Evolutionary conservation across 2,797 vertebrate species (phyloP).

Genomic region (Myotis findleyi): DNA sequence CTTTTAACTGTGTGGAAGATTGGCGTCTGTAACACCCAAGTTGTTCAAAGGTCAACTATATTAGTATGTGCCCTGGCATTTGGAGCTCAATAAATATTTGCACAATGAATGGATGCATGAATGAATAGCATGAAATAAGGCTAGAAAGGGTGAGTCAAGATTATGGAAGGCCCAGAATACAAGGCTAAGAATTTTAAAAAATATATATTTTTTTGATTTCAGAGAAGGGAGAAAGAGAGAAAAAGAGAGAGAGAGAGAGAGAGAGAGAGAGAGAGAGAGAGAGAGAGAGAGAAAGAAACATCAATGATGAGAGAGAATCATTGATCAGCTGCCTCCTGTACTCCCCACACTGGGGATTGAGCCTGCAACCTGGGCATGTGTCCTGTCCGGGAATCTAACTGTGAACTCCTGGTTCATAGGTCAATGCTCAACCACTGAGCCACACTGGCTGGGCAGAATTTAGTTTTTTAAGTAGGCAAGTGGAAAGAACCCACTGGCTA

Average conservation of each 20-base stretch:
- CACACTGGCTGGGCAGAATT: background rate
- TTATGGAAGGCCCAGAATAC: background rate
- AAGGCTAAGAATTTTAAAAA: constrained; percentile 7
- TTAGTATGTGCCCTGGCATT: background rate
- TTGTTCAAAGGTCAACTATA: background rate
- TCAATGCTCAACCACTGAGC: background rate
- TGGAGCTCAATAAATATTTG: background rate
- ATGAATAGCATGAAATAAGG: background rate
- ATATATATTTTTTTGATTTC: background rate
- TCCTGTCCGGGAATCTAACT: background rate
- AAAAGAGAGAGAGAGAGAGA: background rate
- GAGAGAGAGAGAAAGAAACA: no score
- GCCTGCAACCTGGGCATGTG: background rate
- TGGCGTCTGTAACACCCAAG: background rate
- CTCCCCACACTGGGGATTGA: background rate
- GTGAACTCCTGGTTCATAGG: background rate
- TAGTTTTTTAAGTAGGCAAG: constrained; percentile 21
- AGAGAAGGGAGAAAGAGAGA: no score
- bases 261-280: no score
- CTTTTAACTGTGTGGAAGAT: background rate
- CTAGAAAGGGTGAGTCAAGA: background rate
- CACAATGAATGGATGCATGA: background rate
- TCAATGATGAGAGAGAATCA: background rate
- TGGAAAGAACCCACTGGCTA: background rate
- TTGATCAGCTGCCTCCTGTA: background rate